phyloP scores from a whole-genome alignment of 2,797 vertebrate genomes.

The Antrozous pallidus region DNA sequence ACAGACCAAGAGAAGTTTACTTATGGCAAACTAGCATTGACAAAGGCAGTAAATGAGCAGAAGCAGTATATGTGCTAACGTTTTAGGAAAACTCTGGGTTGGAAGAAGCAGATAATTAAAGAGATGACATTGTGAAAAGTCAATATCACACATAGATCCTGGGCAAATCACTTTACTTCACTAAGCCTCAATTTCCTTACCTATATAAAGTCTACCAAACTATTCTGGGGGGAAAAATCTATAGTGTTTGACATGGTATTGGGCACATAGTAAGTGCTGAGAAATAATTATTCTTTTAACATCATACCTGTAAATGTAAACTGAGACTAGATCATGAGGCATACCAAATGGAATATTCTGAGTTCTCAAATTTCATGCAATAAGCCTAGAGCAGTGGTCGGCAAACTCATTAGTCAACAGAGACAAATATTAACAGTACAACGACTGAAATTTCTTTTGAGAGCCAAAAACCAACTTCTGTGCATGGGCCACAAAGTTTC shows the following conservation, averaged over 20 bases:
- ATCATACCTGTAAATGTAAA: slow-evolving; percentile 9
- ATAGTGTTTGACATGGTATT: not conserved
- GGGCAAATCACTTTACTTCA: not conserved
- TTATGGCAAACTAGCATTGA: not conserved
- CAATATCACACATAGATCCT: not conserved
- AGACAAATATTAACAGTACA: too few relatives aligned
- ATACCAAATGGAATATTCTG: not conserved
- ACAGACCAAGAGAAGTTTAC: not conserved
- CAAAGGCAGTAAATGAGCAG: not conserved
- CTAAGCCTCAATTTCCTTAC: slow-evolving; percentile 11
- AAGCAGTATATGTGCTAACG: not conserved
- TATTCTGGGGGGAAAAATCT: not conserved
- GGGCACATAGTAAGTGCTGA: not conserved
- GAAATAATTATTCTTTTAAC: not conserved
- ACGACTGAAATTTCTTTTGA: too few relatives aligned
- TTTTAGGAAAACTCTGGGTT: not conserved
- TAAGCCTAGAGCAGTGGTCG: too few relatives aligned
- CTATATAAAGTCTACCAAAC: slow-evolving; percentile 1
- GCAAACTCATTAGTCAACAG: too few relatives aligned
- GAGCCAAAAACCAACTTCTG: too few relatives aligned
- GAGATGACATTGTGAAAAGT: not conserved
- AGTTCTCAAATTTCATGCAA: slow-evolving; percentile 8
- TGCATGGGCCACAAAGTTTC: too few relatives aligned
- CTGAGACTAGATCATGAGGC: not conserved
- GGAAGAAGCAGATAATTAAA: not conserved